Evolutionary conservation across 2,113 vertebrate species (phyloP).

Genomic region (Rhinichthys klamathensis): DNA sequence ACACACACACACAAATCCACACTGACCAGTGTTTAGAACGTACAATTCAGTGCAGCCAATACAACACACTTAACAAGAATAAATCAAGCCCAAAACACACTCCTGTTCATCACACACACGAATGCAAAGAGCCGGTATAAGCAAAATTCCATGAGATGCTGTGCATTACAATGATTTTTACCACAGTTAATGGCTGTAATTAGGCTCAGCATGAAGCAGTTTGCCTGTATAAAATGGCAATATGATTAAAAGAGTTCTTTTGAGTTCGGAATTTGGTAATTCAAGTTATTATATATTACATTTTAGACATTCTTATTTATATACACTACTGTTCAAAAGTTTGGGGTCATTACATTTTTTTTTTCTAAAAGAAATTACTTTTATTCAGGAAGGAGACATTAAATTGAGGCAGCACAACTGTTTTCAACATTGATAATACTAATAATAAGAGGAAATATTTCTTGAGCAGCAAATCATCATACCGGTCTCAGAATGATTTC

Average conservation of each 20-base stretch:
- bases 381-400: background rate
- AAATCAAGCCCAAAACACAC: background rate
- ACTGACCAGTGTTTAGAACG: constrained; percentile 22
- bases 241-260: background rate
- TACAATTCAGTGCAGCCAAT: background rate
- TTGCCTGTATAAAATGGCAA: background rate
- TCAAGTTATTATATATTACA: background rate
- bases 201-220: background rate
- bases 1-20: constrained; percentile 7
- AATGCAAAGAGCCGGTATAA: background rate
- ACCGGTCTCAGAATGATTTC: no score
- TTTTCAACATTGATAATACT: no score
- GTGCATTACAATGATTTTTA: background rate
- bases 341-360: background rate
- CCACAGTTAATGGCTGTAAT: background rate
- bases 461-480: no score
- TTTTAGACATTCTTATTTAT: background rate
- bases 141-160: background rate
- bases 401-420: background rate
- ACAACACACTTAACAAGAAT: background rate
- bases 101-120: background rate
- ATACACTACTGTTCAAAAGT: background rate
- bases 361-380: no score
- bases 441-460: no score
- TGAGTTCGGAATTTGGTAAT: background rate